Evolutionary conservation across 2,113 vertebrate species (phyloP).

Genomic region (Tenebrosternarchus preto): DNA sequence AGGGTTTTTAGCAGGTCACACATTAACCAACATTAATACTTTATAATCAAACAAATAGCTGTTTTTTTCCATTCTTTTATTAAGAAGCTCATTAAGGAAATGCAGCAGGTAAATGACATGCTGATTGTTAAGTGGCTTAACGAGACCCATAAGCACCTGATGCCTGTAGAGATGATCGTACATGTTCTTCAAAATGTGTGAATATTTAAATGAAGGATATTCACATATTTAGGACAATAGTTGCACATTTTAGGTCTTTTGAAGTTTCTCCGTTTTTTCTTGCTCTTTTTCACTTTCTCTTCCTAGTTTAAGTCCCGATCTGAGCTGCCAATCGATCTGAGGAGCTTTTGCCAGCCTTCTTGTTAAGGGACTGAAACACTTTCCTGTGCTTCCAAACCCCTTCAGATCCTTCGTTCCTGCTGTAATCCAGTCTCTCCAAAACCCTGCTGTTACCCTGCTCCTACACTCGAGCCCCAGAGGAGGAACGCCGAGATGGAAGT

Average conservation of each 20-base stretch:
- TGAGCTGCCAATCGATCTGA: neutral
- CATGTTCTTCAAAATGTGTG: too few relatives aligned
- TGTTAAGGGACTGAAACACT: neutral
- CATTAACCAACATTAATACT: neutral
- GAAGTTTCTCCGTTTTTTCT: too few relatives aligned
- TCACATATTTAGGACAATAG: too few relatives aligned
- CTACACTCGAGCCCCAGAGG: neutral
- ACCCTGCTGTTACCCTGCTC: neutral
- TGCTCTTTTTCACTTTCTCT: too few relatives aligned
- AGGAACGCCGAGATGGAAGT: constrained; percentile 15
- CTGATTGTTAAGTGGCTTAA: neutral
- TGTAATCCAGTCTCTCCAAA: neutral
- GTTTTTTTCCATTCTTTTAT: neutral
- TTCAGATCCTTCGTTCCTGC: neutral
- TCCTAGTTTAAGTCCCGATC: too few relatives aligned
- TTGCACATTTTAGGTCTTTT: too few relatives aligned
- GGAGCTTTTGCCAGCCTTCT: neutral
- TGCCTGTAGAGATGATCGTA: too few relatives aligned
- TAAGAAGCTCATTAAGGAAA: neutral
- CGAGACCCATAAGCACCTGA: too few relatives aligned
- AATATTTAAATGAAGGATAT: too few relatives aligned
- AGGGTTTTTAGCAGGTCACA: neutral
- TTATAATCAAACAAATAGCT: neutral
- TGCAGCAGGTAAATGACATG: neutral
- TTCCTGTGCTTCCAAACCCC: neutral